Percentiles rank a stretch among this genome's conserved stretches.
Conservation (phyloP, 2,888 invertebrate species). For the Drosophila macrospina region DNA sequence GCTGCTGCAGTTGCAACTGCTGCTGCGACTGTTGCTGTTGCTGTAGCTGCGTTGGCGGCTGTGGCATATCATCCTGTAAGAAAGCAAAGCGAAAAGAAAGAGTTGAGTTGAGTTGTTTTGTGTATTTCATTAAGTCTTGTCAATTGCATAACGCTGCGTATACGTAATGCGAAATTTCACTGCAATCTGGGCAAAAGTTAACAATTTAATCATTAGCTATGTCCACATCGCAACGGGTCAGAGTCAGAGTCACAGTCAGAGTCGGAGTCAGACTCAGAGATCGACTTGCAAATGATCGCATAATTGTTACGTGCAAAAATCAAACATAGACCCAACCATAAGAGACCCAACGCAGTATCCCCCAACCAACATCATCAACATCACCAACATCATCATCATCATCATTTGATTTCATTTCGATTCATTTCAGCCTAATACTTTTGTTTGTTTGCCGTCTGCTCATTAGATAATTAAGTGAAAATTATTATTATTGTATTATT, state of each 20-base stretch:
- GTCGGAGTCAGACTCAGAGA: constrained; percentile 11
- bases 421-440: constrained; percentile 39
- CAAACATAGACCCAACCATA: constrained; percentile 13
- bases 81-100: constrained; percentile 23
- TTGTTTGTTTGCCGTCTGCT: constrained; percentile 40
- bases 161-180: constrained; percentile 61
- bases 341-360: constrained; percentile 16
- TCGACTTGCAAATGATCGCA: constrained; percentile 75
- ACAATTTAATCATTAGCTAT: constrained; percentile 76
- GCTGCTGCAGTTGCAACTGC: constrained; percentile 24
- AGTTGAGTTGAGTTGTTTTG: constrained; percentile 28
- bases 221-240: constrained; percentile 55
- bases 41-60: constrained; percentile 47
- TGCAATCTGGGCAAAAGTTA: constrained; percentile 38
- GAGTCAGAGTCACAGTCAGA: constrained; percentile 15
- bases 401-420: background rate
- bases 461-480: constrained; percentile 82
- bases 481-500: constrained; percentile 82
- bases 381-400: constrained; percentile 31
- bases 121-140: constrained; percentile 35
- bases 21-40: constrained; percentile 48
- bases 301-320: constrained; percentile 60
- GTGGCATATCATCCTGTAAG: constrained; percentile 83
- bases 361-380: constrained; percentile 32
- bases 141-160: constrained; percentile 67